Evolutionary conservation across 2,888 invertebrate genomes (phyloP).

Genomic region (Keiferia lycopersicella): DNA sequence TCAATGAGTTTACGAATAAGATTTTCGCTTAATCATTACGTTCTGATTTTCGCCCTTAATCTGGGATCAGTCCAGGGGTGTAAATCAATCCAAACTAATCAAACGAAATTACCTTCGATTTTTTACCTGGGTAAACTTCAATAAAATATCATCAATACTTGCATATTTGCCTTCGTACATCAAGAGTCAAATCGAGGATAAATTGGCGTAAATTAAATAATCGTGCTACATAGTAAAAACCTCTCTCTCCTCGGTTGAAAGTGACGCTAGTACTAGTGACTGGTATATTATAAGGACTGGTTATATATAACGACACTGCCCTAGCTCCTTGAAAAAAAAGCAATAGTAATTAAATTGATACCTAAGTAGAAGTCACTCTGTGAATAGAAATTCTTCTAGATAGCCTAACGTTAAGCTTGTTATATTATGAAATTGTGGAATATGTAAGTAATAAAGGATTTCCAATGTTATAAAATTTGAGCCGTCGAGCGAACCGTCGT

Average conservation of each 20-base stretch:
- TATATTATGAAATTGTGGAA: background rate
- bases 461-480: too few relatives aligned
- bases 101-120: too few relatives aligned
- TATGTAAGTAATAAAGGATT: too few relatives aligned
- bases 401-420: background rate
- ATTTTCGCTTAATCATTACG: too few relatives aligned
- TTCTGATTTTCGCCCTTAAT: too few relatives aligned
- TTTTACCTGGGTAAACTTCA: too few relatives aligned
- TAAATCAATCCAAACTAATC: too few relatives aligned
- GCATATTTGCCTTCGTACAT: too few relatives aligned
- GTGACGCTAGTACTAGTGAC: background rate
- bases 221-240: background rate
- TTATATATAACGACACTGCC: constrained; percentile 53
- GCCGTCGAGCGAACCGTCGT: too few relatives aligned
- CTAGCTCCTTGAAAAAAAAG: constrained; percentile 37
- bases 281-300: constrained; percentile 22
- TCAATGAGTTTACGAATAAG: too few relatives aligned
- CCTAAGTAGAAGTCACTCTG: background rate
- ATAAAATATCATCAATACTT: too few relatives aligned
- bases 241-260: background rate
- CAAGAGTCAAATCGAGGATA: background rate
- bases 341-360: constrained; percentile 11
- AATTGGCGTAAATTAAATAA: background rate
- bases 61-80: too few relatives aligned
- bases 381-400: constrained; percentile 11